Percentiles rank a stretch among this genome's conserved stretches.
phyloP scores from a whole-genome alignment of 2,113 vertebrate genomes.

The Grammomys dolichurus region DNA sequence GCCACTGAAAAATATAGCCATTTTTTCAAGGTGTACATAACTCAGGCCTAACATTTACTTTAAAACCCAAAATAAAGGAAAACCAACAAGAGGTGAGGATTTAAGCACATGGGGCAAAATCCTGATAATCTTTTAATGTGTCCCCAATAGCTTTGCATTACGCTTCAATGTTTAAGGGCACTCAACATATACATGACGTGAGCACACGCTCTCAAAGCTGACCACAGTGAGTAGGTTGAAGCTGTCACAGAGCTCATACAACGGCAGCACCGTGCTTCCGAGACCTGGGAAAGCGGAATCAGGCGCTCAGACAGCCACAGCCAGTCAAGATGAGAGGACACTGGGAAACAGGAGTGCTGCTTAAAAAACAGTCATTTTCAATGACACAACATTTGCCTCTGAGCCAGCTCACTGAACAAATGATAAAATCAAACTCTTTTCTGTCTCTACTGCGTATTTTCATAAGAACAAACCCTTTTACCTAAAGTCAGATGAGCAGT shows the following conservation, averaged over 20 bases:
- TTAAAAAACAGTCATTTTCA: not conserved
- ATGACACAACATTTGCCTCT: not conserved
- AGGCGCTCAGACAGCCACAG: not conserved
- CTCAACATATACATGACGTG: slow-evolving; percentile 18
- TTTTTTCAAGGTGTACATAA: not conserved
- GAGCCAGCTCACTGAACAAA: not conserved
- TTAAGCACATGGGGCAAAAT: slow-evolving; percentile 26
- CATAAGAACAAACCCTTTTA: not conserved
- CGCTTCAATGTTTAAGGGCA: not conserved
- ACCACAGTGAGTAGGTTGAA: not conserved
- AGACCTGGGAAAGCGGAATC: not conserved
- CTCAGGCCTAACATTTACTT: not conserved
- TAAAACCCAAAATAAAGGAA: not conserved
- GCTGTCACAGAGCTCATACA: not conserved
- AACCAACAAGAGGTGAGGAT: not conserved
- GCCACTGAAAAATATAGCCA: not conserved
- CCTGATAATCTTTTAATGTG: not conserved
- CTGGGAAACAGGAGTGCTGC: not conserved
- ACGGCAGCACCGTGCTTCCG: not conserved
- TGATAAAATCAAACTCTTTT: slow-evolving; percentile 17
- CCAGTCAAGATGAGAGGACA: not conserved
- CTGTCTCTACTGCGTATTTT: not conserved
- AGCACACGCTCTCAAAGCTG: not conserved
- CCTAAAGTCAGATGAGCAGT: not conserved
- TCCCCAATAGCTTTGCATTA: not conserved